Evolutionary conservation across 2,888 invertebrate genomes (phyloP).

Genomic region (Lithophane leautieri): DNA sequence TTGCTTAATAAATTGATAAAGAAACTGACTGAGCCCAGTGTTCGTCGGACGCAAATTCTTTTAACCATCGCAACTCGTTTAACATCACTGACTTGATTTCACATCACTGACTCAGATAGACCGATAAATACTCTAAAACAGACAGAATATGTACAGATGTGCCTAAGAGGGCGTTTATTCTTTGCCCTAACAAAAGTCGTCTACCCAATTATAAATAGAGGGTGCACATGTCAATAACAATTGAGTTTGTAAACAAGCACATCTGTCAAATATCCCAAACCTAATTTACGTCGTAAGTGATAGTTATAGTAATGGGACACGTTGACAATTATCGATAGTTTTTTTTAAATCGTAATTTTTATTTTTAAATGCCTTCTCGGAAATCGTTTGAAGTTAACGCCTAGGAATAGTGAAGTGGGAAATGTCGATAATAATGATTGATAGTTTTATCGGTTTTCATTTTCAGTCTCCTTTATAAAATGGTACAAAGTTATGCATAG

Average conservation of each 20-base stretch:
- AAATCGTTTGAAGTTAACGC: background rate
- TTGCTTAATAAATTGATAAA: background rate
- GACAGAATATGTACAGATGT: constrained; percentile 18
- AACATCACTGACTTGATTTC: background rate
- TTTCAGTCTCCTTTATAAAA: constrained; percentile 2
- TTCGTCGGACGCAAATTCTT: background rate
- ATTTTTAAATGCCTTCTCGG: background rate
- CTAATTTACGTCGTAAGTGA: constrained; percentile 72
- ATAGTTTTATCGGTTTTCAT: background rate
- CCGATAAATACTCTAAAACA: background rate
- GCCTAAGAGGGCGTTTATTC: constrained; percentile 10
- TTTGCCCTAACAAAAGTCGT: constrained; percentile 2
- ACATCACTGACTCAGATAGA: background rate
- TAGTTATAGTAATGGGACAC: constrained; percentile 65
- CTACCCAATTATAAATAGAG: constrained; percentile 44
- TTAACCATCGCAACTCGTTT: background rate
- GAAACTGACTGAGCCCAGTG: background rate
- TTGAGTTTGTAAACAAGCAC: constrained; percentile 55
- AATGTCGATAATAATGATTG: constrained; percentile 1
- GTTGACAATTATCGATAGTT: constrained; percentile 20
- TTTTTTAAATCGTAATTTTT: background rate
- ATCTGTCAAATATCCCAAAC: constrained; percentile 69
- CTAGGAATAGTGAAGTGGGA: background rate
- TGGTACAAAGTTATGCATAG: background rate
- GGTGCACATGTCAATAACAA: constrained; percentile 57